Conservation (phyloP, 92 coral and sea anemone species). For the Palythoa grandiflora region DNA sequence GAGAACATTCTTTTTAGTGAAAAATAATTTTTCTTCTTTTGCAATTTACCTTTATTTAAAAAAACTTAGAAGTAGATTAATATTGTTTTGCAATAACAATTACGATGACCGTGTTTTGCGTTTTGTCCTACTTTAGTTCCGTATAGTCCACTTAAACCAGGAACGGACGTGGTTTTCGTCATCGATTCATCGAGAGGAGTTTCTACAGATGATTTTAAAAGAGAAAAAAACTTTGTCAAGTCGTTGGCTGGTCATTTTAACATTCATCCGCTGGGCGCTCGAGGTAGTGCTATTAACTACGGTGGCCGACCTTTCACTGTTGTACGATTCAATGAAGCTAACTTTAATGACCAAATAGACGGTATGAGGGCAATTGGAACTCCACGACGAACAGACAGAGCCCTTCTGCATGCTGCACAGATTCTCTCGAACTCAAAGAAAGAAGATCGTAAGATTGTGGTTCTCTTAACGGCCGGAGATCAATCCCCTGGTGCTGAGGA, state of each 20-base stretch:
- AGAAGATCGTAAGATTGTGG: neutral
- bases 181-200: slow-evolving; percentile 20
- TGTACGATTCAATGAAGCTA: neutral
- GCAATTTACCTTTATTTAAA: no score
- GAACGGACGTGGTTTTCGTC: slow-evolving; percentile 57
- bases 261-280: neutral
- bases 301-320: neutral
- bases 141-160: slow-evolving; percentile 11
- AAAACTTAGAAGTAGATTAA: no score
- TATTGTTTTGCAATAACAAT: neutral
- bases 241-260: neutral
- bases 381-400: neutral
- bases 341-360: neutral
- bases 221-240: neutral
- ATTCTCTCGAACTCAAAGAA: neutral
- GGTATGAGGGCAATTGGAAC: neutral
- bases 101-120: neutral
- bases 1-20: no score
- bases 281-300: neutral
- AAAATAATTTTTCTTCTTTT: no score
- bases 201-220: neutral
- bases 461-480: slow-evolving; percentile 31
- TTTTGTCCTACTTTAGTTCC: slow-evolving; percentile 9
- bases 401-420: neutral
- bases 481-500: slow-evolving; percentile 55